Percentiles rank a stretch among this genome's conserved stretches.
Evolutionary conservation across 2,797 vertebrate genomes (phyloP).

Genomic region (Lagocephalus sceleratus): DNA sequence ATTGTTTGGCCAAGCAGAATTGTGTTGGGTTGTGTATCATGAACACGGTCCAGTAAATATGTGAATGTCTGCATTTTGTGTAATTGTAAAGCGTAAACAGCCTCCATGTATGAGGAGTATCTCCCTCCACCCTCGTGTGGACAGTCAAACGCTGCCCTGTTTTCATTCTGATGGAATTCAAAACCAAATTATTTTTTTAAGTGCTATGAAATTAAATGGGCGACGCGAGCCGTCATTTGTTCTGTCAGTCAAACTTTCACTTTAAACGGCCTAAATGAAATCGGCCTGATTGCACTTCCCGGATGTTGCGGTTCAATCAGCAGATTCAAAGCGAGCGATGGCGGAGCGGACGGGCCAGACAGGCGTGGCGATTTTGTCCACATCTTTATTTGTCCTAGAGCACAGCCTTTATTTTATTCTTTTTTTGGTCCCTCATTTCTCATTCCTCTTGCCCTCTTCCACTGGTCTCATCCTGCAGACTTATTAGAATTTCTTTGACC

Average conservation of each 20-base stretch:
- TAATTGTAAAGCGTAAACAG: too few relatives aligned
- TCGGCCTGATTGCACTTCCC: neutral
- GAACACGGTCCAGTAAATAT: too few relatives aligned
- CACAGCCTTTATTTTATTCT: constrained; percentile 36
- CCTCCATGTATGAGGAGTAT: too few relatives aligned
- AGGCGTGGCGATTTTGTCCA: constrained; percentile 20
- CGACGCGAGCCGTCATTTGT: neutral
- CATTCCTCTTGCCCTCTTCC: constrained; percentile 41
- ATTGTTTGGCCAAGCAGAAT: too few relatives aligned
- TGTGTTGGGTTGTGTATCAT: too few relatives aligned
- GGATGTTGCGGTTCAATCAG: constrained; percentile 12
- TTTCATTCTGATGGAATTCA: neutral
- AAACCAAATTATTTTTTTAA: neutral
- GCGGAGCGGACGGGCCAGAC: neutral
- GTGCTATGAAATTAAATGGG: neutral
- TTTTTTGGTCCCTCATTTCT: constrained; percentile 36
- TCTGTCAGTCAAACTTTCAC: neutral
- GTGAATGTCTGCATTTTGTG: too few relatives aligned
- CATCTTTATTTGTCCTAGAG: constrained; percentile 46
- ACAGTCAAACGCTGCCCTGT: neutral
- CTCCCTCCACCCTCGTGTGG: too few relatives aligned
- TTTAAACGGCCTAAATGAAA: neutral
- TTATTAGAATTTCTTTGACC: constrained; percentile 76
- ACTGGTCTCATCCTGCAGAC: constrained; percentile 57
- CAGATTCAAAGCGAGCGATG: constrained; percentile 13